Evolutionary conservation across 2,113 vertebrate species (phyloP).

Genomic region (Notothenia rossii): DNA sequence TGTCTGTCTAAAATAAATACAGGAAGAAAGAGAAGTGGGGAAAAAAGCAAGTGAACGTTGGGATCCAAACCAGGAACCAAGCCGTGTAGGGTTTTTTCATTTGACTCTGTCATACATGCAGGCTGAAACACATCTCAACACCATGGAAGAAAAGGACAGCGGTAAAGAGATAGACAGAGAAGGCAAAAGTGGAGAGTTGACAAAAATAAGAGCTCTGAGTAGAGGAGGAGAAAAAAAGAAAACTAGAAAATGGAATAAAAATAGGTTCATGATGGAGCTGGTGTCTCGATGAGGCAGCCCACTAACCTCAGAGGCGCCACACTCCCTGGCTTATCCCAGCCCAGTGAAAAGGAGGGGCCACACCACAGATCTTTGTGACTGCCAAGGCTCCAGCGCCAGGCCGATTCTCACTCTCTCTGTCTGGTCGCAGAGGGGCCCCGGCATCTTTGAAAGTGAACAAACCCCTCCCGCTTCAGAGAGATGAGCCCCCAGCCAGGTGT

Average conservation of each 20-base stretch:
- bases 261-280: conserved; percentile 84
- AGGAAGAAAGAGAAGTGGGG: conserved; percentile 48
- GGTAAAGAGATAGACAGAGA: conserved; percentile 50
- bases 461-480: conserved; percentile 30
- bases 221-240: conserved; percentile 54
- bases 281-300: conserved; percentile 83
- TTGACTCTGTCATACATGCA: conserved; percentile 71
- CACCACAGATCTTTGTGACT: conserved; percentile 78
- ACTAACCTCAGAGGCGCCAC: conserved; percentile 86
- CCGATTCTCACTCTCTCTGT: conserved; percentile 64
- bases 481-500: conserved; percentile 46
- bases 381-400: conserved; percentile 69
- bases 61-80: conserved; percentile 77
- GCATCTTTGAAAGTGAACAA: conserved; percentile 48
- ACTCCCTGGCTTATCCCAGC: conserved; percentile 79
- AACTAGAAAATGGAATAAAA: conserved; percentile 79
- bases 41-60: conserved; percentile 52
- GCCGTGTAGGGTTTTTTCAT: conserved; percentile 55
- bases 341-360: conserved; percentile 79
- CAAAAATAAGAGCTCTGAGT: conserved; percentile 48
- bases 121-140: conserved; percentile 66
- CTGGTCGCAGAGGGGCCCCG: conserved; percentile 56
- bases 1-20: conserved; percentile 75
- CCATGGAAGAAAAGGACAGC: conserved; percentile 48
- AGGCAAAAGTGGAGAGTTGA: conserved; percentile 40